Conservation (phyloP, 2,888 invertebrate species). For the Calliopum simillimum region DNA sequence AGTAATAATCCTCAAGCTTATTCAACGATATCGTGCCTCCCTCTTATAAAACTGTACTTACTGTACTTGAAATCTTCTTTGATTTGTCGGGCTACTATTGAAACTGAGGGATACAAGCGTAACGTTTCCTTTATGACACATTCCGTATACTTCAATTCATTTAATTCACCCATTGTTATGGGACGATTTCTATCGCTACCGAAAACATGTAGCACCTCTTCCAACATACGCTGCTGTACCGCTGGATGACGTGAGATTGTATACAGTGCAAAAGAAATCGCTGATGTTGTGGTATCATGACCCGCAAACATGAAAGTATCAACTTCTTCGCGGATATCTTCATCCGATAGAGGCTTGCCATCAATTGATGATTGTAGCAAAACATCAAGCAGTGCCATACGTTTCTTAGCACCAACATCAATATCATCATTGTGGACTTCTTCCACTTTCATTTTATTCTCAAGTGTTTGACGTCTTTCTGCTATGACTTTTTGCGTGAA, state of each 20-base stretch:
- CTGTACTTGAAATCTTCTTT: slow-evolving; percentile 50
- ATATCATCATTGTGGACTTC: slow-evolving; percentile 38
- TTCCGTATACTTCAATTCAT: slow-evolving; percentile 45
- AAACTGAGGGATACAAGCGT: slow-evolving; percentile 74
- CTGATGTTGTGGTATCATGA: slow-evolving; percentile 63
- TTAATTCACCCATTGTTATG: slow-evolving; percentile 45
- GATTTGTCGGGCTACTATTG: slow-evolving; percentile 50
- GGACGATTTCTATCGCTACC: slow-evolving; percentile 49
- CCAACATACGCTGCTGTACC: slow-evolving; percentile 55
- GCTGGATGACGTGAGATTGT: slow-evolving; percentile 55
- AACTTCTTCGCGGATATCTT: slow-evolving; percentile 75
- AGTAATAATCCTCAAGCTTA: too few relatives aligned
- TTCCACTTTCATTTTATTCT: slow-evolving; percentile 40
- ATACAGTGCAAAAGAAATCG: slow-evolving; percentile 55
- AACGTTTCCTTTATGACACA: slow-evolving; percentile 72
- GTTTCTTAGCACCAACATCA: slow-evolving; percentile 70
- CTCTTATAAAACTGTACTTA: too few relatives aligned
- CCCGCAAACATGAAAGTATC: slow-evolving; percentile 79
- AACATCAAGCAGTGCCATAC: slow-evolving; percentile 75
- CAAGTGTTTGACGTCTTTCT: slow-evolving; percentile 52
- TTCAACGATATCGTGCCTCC: too few relatives aligned
- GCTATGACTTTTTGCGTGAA: slow-evolving; percentile 61
- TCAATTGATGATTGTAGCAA: slow-evolving; percentile 72
- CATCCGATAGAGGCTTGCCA: slow-evolving; percentile 70
- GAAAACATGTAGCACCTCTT: slow-evolving; percentile 54